Base-by-base conservation (phyloP, 2,888 invertebrate species). In the Ecdyonurus torrentis region DNA sequence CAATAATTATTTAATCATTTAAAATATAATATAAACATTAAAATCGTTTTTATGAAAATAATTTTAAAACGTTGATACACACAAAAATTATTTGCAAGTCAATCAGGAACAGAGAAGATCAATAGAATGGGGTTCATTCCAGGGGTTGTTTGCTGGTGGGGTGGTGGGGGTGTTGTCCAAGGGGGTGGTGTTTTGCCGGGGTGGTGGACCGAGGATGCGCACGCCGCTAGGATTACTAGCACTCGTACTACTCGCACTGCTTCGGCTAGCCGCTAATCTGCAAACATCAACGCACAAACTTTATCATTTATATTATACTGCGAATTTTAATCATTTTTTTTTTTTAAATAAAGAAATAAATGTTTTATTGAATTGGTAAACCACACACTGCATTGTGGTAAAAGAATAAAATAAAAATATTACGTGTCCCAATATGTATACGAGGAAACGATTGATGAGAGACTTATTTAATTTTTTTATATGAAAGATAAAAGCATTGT, bases 221-320 rank as follows among this genome's bases (percentile, higher is more conserved):
- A 20, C n/a, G 5, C 7, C 7, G 20, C 7, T 20, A 15, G 37
- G 37, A 5, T 37, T 37, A 15, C 7, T 37, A 10, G 37, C 7
- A 15, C 37, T 15, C 7, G 7, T 37, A n/a, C 19, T 55, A 7
- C 19, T 20, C 19, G 55, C n/a, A n/a, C 55, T 55, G 55, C 55
- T 55, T n/a, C 55, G n/a, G 55, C 55, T 55, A n/a, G 55, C 55
- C 20, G 55, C 55, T n/a, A 55, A 22, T 37, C 37, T 37, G 37
- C 15, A 15, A 15, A 37, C 37, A n/a, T n/a, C n/a, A n/a, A n/a
- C n/a, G n/a, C n/a, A n/a, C n/a, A n/a, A n/a, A n/a, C n/a, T n/a
- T n/a, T n/a, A n/a, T n/a, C n/a, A n/a, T n/a, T n/a, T n/a, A n/a
- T n/a, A n/a, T n/a, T n/a, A n/a, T n/a, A 37, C 37, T 10, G 37